A percentile compares a stretch with the other conserved stretches of the same genome.
Evolutionary conservation across 2,888 invertebrate species (phyloP).

Genomic region (Galeruca laticollis): DNA sequence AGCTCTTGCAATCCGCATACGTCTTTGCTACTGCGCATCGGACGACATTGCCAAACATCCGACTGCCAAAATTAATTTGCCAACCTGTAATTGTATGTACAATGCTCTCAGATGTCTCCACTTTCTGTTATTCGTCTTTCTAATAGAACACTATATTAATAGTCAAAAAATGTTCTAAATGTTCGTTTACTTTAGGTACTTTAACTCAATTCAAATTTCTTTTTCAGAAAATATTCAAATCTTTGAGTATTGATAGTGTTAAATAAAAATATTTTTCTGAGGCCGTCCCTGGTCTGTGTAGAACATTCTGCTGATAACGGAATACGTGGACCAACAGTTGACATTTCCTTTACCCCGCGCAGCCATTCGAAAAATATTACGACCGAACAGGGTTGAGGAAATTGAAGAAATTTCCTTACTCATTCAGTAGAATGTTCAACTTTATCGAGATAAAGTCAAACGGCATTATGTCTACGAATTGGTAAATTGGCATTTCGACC

Average conservation of each 20-base stretch:
- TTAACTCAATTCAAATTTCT: too few species aligned
- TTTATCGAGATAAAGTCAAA: slow-evolving; percentile 2
- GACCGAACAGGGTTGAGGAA: background rate
- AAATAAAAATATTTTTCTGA: background rate
- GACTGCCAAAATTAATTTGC: too few species aligned
- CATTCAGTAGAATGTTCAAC: background rate
- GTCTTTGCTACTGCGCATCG: too few species aligned
- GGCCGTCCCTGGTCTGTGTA: background rate
- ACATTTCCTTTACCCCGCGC: background rate
- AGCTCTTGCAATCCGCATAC: too few species aligned
- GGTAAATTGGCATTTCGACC: slow-evolving; percentile 28
- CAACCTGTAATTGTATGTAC: too few species aligned
- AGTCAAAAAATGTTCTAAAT: too few species aligned
- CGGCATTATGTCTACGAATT: slow-evolving; percentile 25
- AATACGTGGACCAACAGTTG: background rate
- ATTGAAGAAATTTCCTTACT: slow-evolving; percentile 4
- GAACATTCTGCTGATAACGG: background rate
- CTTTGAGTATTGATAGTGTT: background rate
- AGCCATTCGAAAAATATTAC: background rate
- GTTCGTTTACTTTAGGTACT: too few species aligned
- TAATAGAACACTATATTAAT: too few species aligned
- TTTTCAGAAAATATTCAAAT: too few species aligned
- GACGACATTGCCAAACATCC: too few species aligned
- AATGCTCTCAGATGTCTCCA: too few species aligned
- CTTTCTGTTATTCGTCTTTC: too few species aligned